These are phyloP conservation scores for Rhinopithecus roxellana DNA, from an alignment of 2,113 vertebrate species.

Conservation along the genomic window DNA sequence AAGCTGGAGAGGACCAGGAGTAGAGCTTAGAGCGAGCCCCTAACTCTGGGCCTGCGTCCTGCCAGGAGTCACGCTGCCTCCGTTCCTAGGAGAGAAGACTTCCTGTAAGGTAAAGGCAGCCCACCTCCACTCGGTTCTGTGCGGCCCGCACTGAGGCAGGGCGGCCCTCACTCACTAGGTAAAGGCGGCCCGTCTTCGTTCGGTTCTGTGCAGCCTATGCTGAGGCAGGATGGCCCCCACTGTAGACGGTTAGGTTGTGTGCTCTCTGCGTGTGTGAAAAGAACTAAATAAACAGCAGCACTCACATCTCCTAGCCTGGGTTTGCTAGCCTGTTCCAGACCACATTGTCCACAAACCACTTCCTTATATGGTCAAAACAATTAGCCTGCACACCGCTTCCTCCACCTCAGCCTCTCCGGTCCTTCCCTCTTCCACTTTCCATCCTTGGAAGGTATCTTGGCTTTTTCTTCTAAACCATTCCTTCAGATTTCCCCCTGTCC, in stretches of 20 bases:
- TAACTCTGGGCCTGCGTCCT: slow-evolving; percentile 54
- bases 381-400: neutral
- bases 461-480: fast-evolving
- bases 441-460: fast-evolving
- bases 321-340: neutral
- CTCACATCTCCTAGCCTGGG: neutral
- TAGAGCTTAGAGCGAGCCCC: slow-evolving; percentile 30
- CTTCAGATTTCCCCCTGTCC: neutral
- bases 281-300: neutral
- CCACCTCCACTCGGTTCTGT: fast-evolving
- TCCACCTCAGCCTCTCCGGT: neutral
- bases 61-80: slow-evolving; percentile 72
- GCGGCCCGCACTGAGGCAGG: fast-evolving
- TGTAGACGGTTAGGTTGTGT: neutral
- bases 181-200: fast-evolving
- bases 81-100: slow-evolving; percentile 62
- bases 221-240: fast-evolving
- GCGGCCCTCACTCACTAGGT: neutral
- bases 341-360: neutral
- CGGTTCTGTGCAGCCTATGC: too few relatives aligned
- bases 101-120: slow-evolving; percentile 61
- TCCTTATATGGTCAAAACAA: neutral
- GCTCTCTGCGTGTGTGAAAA: neutral
- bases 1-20: slow-evolving; percentile 58
- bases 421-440: too few relatives aligned